These are phyloP conservation scores for Siniperca chuatsi DNA, from an alignment of 2,113 vertebrate species.

Conservation along the genomic window DNA sequence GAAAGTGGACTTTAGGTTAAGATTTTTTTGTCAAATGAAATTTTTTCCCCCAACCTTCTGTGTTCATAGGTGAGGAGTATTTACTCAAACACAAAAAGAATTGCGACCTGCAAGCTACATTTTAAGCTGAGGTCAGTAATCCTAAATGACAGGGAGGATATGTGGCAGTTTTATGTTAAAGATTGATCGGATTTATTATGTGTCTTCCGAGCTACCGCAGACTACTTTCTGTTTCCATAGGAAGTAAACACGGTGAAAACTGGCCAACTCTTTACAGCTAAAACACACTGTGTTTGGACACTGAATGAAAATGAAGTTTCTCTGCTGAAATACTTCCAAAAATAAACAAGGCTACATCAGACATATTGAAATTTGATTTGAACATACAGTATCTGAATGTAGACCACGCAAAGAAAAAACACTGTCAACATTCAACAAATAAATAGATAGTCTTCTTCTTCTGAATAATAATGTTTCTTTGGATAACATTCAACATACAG, in stretches of 20 bases:
- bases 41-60: neutral
- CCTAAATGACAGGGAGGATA: constrained; percentile 22
- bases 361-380: constrained; percentile 18
- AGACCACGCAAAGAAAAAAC: neutral
- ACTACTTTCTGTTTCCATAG: constrained; percentile 31
- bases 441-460: neutral
- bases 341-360: constrained; percentile 35
- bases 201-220: constrained; percentile 18
- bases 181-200: constrained; percentile 51
- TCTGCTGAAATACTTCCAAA: constrained; percentile 38
- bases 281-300: constrained; percentile 50
- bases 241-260: constrained; percentile 55
- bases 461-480: neutral
- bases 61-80: constrained; percentile 21
- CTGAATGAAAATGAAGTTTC: constrained; percentile 60
- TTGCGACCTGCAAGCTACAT: neutral
- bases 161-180: constrained; percentile 32
- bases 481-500: neutral
- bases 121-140: constrained; percentile 24
- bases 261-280: constrained; percentile 35
- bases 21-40: neutral
- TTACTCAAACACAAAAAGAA: constrained; percentile 33
- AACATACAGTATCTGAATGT: constrained; percentile 24
- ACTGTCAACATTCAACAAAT: neutral
- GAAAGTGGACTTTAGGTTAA: neutral